Evolutionary conservation across 2,113 vertebrate genomes (phyloP), one percentile per base, ranked within the genome.

Genomic region (Otocyon megalotis): DNA sequence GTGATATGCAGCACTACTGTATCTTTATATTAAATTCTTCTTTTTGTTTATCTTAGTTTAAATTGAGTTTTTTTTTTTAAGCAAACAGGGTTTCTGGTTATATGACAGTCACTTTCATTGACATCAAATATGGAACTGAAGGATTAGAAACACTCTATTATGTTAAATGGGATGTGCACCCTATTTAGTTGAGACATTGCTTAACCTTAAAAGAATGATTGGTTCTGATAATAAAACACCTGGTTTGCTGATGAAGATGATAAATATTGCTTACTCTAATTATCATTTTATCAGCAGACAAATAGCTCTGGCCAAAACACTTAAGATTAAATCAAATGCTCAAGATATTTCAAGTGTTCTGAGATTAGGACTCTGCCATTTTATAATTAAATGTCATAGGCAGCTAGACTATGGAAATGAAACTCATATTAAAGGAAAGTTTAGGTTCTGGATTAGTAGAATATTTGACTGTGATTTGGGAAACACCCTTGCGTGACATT

Each of bases 321-420:
- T 95, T 86, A 89, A 88, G 84, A 94, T 95, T 37, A 79, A 94
- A 48, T n/a, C 5, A 94, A 83, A 11, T 32, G 22, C 12, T 53
- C 30, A 92, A n/a, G 2, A 19, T 60, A 80, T 86, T 93, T 88
- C 72, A 82, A 74, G 7, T 62, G 5, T 62, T 71, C 63, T 88
- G 53, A 62, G 13, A 88, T 77, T 82, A 82, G 14, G 8, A 63
- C 12, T 74, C 3, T 62, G 22, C 0, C 2, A n/a, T 89, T 35
- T 74, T 62, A 4, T 37, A 76, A 24, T 17, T 79, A 60, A 63
- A 30, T 76, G 19, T 14, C 32, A 74, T 26, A 13, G 17, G 8
- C 16, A 94, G 8, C 15, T 80, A 69, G 76, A 79, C 0, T 58
- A 5, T 93, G 22, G 48, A 79, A 82, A 72, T 82, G 22, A 54